Percentiles rank a stretch among this genome's conserved stretches.
Evolutionary conservation across 2,797 vertebrate species (phyloP).

Genomic region (Xyrichtys novacula): DNA sequence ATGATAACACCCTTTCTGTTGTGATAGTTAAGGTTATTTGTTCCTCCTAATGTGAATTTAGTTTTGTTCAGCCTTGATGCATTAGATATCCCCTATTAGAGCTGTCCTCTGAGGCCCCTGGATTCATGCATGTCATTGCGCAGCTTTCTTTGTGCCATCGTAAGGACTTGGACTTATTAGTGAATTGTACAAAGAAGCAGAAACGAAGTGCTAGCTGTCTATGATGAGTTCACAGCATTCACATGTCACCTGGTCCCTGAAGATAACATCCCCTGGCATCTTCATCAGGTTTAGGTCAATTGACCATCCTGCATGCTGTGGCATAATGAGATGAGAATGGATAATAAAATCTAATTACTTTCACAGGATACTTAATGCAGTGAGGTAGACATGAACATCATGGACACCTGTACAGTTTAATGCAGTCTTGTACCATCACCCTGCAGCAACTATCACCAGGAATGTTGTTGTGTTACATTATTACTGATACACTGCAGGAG

Average conservation of each 20-base stretch:
- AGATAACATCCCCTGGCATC: background rate
- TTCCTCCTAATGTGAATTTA: constrained; percentile 40
- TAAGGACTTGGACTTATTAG: constrained; percentile 55
- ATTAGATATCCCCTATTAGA: constrained; percentile 41
- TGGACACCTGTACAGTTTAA: constrained; percentile 8
- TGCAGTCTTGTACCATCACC: background rate
- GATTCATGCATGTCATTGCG: constrained; percentile 69
- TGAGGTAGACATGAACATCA: constrained; percentile 3
- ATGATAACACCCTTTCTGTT: background rate
- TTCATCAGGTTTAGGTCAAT: constrained; percentile 24
- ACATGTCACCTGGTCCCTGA: constrained; percentile 9
- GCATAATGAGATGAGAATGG: constrained; percentile 18
- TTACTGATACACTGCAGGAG: background rate
- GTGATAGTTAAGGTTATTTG: background rate
- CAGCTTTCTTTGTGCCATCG: constrained; percentile 68
- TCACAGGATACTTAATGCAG: background rate
- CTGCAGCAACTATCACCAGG: constrained; percentile 17
- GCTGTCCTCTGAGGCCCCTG: constrained; percentile 65
- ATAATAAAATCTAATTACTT: constrained; percentile 13
- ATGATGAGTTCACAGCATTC: constrained; percentile 12
- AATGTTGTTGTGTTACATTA: constrained; percentile 27
- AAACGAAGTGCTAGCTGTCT: constrained; percentile 29
- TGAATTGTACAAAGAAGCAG: constrained; percentile 34
- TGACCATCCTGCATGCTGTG: constrained; percentile 24
- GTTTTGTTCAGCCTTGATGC: constrained; percentile 54